phyloP scores from a whole-genome alignment of 2,113 vertebrate genomes.

The Mohoua ochrocephala region DNA sequence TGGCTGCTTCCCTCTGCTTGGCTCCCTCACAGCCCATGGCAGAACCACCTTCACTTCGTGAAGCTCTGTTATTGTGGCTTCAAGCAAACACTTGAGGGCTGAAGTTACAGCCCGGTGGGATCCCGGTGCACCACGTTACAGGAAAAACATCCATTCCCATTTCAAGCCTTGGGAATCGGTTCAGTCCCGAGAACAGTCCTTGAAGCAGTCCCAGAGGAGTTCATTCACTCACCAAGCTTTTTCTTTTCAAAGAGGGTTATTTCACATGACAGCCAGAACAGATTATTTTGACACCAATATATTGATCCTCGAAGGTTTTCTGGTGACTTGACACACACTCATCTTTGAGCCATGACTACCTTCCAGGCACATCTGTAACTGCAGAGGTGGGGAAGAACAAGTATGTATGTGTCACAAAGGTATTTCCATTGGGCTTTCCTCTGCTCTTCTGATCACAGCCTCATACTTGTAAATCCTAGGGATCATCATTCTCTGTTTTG shows the following conservation, averaged over 20 bases:
- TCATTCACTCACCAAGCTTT: neutral
- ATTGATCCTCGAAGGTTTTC: neutral
- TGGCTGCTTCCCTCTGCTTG: neutral
- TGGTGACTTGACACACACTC: neutral
- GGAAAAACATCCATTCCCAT: neutral
- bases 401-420: neutral
- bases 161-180: neutral
- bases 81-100: neutral
- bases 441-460: neutral
- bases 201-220: neutral
- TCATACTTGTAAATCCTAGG: neutral
- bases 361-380: neutral
- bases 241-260: neutral
- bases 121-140: fast-evolving
- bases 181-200: neutral
- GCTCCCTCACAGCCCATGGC: neutral
- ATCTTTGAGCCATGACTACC: neutral
- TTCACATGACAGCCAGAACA: neutral
- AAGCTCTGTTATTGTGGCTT: neutral
- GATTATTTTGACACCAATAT: neutral
- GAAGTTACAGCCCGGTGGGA: neutral
- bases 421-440: neutral
- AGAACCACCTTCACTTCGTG: neutral
- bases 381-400: neutral
- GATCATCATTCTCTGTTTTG: neutral